Base-by-base conservation (phyloP, 2,888 invertebrate species). In the Trypoxylon attenuatum region DNA sequence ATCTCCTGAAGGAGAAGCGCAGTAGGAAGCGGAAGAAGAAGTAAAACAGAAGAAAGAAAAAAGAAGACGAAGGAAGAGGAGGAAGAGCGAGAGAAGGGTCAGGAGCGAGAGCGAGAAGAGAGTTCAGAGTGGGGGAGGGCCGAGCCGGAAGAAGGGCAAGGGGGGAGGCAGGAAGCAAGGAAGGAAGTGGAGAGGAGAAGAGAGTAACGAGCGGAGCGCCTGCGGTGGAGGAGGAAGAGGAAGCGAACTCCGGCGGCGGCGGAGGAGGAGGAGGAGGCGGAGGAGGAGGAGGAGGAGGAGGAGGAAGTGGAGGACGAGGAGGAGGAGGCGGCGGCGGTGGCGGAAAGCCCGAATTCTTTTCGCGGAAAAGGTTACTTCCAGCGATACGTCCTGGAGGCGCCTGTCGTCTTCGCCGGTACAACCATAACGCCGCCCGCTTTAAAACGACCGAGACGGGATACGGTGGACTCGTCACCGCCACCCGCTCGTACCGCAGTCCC, bases 341-440 rank as follows among this genome's bases (percentile, higher is more conserved):
- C 63, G 70, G 67, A 64, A 71, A 69, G 69, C 73, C 75, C 69
- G 63, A 43, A 22, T 69, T 70, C 73, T 53, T 78, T 46, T 53
- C 58, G 49, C 66, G 57, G 43, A 58, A 64, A 70, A 53, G 62
- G 62, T 77, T 70, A 70, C 71, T 71, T 73, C 69, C 57, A 73
- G 70, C 71, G 73, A 79, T 76, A 81, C 80, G 81, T 82, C 84
- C 83, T 85, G 85, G 85, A 85, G 85, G 85, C 85, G 84, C 85
- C 85, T 75, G 85, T 85, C 85, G 84, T 85, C 85, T 85, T 84
- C 84, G 85, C 82, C 84, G 82, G 82, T 81, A 81, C 85, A 86
- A 84, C 83, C 85, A 87, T 86, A 86, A 86, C 87, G 86, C 86
- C 87, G 79, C 86, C 86, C 85, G 87, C 87, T 81, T 83, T 87